Evolutionary conservation across 2,888 invertebrate species (phyloP).

Genomic region (Thera obeliscata): DNA sequence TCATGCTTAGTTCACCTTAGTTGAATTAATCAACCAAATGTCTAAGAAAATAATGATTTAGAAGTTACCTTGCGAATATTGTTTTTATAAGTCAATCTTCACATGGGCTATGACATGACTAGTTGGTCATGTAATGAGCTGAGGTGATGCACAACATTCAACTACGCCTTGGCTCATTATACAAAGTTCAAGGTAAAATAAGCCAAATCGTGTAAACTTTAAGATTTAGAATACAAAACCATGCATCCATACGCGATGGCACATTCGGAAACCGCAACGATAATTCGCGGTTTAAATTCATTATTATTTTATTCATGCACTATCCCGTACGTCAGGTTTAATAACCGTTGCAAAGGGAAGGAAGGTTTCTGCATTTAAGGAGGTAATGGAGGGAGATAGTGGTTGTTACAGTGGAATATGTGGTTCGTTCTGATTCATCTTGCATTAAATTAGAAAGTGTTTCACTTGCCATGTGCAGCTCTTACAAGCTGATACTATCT

Average conservation of each 20-base stretch:
- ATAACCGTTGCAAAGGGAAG: constrained; percentile 43
- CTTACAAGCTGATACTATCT: not conserved
- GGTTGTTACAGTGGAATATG: constrained; percentile 20
- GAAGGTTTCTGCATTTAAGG: constrained; percentile 23
- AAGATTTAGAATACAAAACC: constrained; percentile 15
- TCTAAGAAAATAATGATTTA: no score
- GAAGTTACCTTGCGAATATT: no score
- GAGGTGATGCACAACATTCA: not conserved
- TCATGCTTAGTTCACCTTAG: no score
- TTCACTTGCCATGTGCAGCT: not conserved
- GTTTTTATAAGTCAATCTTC: no score
- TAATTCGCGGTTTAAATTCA: constrained; percentile 66
- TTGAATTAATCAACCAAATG: no score
- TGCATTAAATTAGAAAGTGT: not conserved
- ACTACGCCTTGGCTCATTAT: not conserved
- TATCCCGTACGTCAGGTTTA: constrained; percentile 54
- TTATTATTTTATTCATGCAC: constrained; percentile 78
- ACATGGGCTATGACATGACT: no score
- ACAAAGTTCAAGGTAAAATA: not conserved
- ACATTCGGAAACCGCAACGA: constrained; percentile 63
- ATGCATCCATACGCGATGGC: constrained; percentile 55
- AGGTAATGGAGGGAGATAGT: constrained; percentile 22
- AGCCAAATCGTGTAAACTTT: constrained; percentile 1
- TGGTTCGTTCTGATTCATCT: constrained; percentile 3
- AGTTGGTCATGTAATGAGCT: not conserved